Percentiles rank a stretch among this genome's conserved stretches.
These are phyloP conservation scores for Lacerta agilis DNA, from an alignment of 2,797 vertebrate species.

Conservation along the genomic window DNA sequence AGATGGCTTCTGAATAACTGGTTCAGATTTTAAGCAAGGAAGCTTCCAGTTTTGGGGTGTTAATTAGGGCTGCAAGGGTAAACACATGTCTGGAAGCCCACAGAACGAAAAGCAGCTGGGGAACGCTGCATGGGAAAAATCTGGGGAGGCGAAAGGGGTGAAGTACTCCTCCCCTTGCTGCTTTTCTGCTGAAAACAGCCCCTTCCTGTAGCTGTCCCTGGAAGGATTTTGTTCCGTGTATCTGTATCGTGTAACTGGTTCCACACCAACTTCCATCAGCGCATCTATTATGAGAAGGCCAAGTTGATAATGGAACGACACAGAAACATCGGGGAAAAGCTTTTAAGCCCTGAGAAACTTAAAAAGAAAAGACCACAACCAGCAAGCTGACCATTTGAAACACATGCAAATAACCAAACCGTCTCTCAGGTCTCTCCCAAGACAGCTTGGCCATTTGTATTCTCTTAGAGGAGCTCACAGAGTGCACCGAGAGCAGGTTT, in stretches of 20 bases:
- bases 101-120: too few relatives aligned
- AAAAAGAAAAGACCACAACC: background rate
- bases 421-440: background rate
- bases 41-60: conserved; percentile 23
- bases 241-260: background rate
- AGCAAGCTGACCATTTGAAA: background rate
- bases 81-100: conserved; percentile 5
- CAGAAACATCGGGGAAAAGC: conserved; percentile 2
- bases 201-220: background rate
- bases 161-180: background rate
- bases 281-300: background rate
- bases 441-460: background rate
- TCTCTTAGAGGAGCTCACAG: background rate
- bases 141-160: background rate
- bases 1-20: conserved; percentile 50
- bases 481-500: background rate
- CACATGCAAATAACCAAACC: background rate
- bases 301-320: rapidly evolving
- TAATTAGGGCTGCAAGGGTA: conserved; percentile 30
- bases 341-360: background rate
- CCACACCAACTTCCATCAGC: background rate
- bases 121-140: background rate
- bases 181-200: background rate
- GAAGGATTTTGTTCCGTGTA: background rate
- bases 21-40: conserved; percentile 62